Evolutionary conservation across 2,888 invertebrate species (phyloP).

Genomic region (Epinotia ramella): DNA sequence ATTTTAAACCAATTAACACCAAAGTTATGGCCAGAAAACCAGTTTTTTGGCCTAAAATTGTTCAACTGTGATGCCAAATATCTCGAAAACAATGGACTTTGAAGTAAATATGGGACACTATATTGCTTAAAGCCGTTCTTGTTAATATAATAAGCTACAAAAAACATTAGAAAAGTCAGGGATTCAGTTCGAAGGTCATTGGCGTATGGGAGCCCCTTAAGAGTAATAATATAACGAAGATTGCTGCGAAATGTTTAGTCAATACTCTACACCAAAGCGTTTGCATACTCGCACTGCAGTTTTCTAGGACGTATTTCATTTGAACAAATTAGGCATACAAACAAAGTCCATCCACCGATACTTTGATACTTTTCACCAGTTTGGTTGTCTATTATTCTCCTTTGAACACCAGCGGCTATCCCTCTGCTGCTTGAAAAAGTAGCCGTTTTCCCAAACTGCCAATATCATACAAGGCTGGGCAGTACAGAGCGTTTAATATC

Average conservation of each 20-base stretch:
- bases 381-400: neutral
- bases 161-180: too few species aligned
- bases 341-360: neutral
- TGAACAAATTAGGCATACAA: neutral
- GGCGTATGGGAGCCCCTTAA: too few species aligned
- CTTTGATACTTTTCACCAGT: neutral
- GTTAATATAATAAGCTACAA: too few species aligned
- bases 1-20: too few species aligned
- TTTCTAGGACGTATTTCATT: neutral
- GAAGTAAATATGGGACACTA: too few species aligned
- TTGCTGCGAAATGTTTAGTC: neutral
- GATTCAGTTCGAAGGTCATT: too few species aligned
- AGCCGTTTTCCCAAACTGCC: neutral
- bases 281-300: neutral
- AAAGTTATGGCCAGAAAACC: too few species aligned
- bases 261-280: neutral
- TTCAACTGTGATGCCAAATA: too few species aligned
- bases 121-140: too few species aligned
- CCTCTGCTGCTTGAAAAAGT: neutral
- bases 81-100: too few species aligned
- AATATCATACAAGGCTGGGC: neutral
- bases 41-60: too few species aligned
- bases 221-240: neutral
- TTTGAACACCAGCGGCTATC: neutral
- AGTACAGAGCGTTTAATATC: constrained; percentile 6